phyloP scores from a whole-genome alignment of 2,888 invertebrate species.

The Meta bourneti region DNA sequence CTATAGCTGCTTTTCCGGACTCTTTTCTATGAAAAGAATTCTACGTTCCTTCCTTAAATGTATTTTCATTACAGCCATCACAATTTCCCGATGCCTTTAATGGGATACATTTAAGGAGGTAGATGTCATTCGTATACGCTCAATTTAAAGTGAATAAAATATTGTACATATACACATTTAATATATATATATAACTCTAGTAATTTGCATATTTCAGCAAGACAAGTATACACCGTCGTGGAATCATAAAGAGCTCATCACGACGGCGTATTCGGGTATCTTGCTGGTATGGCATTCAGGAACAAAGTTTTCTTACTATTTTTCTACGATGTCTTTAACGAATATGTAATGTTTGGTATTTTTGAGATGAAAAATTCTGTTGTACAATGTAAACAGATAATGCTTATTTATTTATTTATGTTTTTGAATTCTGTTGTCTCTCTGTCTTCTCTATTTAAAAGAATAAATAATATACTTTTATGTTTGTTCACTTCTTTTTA shows the following conservation, averaged over 20 bases:
- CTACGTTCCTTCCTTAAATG: constrained; percentile 1
- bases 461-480: constrained; percentile 51
- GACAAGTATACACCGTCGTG: constrained; percentile 5
- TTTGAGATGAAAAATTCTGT: constrained; percentile 34
- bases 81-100: constrained; percentile 20
- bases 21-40: constrained; percentile 55
- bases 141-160: constrained; percentile 38
- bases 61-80: constrained; percentile 15
- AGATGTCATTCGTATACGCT: constrained; percentile 10
- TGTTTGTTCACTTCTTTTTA: background rate
- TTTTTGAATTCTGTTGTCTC: constrained; percentile 52
- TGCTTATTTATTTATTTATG: constrained; percentile 74
- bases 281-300: constrained; percentile 2
- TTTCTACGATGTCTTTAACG: constrained; percentile 27
- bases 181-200: constrained; percentile 32
- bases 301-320: constrained; percentile 11
- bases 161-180: constrained; percentile 39
- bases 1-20: background rate
- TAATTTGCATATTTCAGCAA: background rate
- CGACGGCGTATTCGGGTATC: background rate
- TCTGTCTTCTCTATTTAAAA: constrained; percentile 61
- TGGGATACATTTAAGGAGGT: constrained; percentile 17
- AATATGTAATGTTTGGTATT: constrained; percentile 43
- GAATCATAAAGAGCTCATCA: background rate
- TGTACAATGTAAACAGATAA: constrained; percentile 39